Percentiles rank a stretch among this genome's conserved stretches.
Evolutionary conservation across 2,113 vertebrate species (phyloP).

Genomic region (Bufo bufo): DNA sequence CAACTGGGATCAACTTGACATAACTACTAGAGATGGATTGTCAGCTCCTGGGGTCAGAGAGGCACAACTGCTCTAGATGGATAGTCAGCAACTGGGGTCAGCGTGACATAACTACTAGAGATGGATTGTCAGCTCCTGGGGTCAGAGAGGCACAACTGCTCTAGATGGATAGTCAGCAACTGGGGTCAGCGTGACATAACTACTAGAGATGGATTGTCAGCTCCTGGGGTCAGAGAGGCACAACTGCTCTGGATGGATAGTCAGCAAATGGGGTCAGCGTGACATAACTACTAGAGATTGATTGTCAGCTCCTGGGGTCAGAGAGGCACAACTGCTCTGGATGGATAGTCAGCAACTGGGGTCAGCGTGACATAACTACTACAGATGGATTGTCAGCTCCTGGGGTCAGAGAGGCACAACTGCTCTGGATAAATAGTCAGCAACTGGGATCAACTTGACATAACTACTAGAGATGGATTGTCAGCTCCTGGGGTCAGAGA

Average conservation of each 20-base stretch:
- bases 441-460: background rate
- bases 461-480: background rate
- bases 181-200: background rate
- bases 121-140: background rate
- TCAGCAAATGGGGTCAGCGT: background rate
- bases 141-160: background rate
- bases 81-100: no score
- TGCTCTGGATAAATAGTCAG: background rate
- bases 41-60: no score
- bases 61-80: no score
- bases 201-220: background rate
- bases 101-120: background rate
- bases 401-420: background rate
- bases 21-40: no score
- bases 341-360: background rate
- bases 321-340: fast-evolving
- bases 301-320: background rate
- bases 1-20: no score
- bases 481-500: background rate
- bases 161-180: background rate
- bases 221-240: background rate
- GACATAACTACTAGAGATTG: no score
- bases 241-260: background rate
- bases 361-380: background rate
- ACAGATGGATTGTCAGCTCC: background rate